phyloP scores from a whole-genome alignment of 2,888 invertebrate genomes.

The Drosophila falleni region DNA sequence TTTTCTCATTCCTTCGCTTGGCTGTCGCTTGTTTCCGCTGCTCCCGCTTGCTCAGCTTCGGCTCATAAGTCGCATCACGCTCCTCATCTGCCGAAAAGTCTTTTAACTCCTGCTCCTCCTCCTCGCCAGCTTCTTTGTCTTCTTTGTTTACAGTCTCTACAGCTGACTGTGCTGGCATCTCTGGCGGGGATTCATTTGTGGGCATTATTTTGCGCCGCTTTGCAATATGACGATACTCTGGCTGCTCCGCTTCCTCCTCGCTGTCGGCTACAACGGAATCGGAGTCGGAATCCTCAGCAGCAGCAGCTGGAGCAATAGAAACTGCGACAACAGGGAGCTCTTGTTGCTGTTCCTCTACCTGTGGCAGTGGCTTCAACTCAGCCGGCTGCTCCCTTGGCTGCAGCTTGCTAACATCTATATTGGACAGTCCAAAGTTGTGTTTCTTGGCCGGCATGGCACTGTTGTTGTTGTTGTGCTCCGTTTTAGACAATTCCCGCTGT shows the following conservation, averaged over 20 bases:
- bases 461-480: slow-evolving; percentile 40
- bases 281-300: slow-evolving; percentile 86
- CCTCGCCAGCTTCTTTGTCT: background rate
- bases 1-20: slow-evolving; percentile 44
- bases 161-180: background rate
- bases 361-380: background rate
- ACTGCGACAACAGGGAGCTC: background rate
- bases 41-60: slow-evolving; percentile 44
- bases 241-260: slow-evolving; percentile 87
- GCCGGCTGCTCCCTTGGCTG: slow-evolving; percentile 5
- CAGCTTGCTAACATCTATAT: slow-evolving; percentile 81
- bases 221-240: slow-evolving; percentile 87
- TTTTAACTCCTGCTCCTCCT: slow-evolving; percentile 1
- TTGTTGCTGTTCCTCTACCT: background rate
- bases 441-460: slow-evolving; percentile 34
- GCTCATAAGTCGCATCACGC: slow-evolving; percentile 42
- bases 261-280: slow-evolving; percentile 90
- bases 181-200: slow-evolving; percentile 16
- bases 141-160: background rate
- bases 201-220: slow-evolving; percentile 86
- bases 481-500: background rate
- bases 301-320: background rate
- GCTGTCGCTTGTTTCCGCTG: slow-evolving; percentile 63
- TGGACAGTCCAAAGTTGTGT: slow-evolving; percentile 84
- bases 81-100: slow-evolving; percentile 64